phyloP scores from a whole-genome alignment of 2,888 invertebrate genomes.

The Torymus texanus region DNA sequence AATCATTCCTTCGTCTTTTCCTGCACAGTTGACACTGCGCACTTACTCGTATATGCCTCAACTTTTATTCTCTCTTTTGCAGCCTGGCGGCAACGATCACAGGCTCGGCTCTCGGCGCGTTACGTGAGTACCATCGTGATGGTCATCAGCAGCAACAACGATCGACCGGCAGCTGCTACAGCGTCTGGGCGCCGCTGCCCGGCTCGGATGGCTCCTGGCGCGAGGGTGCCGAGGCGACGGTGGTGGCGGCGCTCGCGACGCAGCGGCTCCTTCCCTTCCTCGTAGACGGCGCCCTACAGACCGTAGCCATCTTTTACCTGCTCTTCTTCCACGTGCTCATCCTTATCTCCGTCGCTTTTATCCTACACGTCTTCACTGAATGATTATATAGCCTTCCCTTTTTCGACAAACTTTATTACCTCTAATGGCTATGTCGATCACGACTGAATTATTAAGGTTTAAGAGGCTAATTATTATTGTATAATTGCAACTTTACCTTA shows the following conservation, averaged over 20 bases:
- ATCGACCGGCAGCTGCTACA: constrained; percentile 23
- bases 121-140: constrained; percentile 65
- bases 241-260: constrained; percentile 6
- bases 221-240: constrained; percentile 20
- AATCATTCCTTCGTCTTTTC: too few relatives aligned
- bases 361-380: constrained; percentile 38
- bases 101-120: constrained; percentile 57
- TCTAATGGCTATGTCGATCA: background rate
- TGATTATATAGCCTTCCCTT: background rate
- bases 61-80: constrained; percentile 45
- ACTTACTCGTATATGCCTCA: background rate
- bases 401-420: background rate
- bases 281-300: constrained; percentile 24
- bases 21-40: background rate
- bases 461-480: too few relatives aligned
- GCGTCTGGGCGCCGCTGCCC: constrained; percentile 43
- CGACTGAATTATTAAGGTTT: too few relatives aligned
- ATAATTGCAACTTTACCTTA: too few relatives aligned
- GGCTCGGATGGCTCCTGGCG: constrained; percentile 20
- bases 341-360: constrained; percentile 21
- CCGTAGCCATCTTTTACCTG: constrained; percentile 36
- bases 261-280: constrained; percentile 11
- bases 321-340: constrained; percentile 42
- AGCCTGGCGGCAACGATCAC: constrained; percentile 62
- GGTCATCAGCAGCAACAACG: constrained; percentile 6